Evolutionary conservation across 2,797 vertebrate species (phyloP).

Genomic region (Megaceryle alcyon): DNA sequence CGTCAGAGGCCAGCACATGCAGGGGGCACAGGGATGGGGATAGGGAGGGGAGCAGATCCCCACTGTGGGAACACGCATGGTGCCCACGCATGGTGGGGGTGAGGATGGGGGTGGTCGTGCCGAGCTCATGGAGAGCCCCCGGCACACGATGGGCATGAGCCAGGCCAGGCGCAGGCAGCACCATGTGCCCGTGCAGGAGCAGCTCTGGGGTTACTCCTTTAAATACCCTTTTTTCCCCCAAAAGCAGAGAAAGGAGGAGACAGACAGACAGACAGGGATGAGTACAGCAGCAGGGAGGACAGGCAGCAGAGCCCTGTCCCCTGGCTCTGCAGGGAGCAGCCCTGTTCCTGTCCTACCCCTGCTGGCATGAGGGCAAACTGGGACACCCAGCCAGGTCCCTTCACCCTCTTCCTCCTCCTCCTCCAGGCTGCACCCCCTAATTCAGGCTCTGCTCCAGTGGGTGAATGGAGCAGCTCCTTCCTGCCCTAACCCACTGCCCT

Average conservation of each 20-base stretch:
- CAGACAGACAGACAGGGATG: neutral
- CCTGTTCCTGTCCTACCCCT: neutral
- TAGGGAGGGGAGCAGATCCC: rapidly evolving
- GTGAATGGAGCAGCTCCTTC: neutral
- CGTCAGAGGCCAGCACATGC: neutral
- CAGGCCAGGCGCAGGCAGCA: neutral
- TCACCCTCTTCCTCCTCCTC: neutral
- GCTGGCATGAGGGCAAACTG: rapidly evolving
- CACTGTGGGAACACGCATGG: rapidly evolving
- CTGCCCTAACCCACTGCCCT: neutral
- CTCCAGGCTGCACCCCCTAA: neutral
- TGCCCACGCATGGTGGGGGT: rapidly evolving
- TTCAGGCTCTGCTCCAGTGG: neutral
- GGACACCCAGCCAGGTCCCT: neutral
- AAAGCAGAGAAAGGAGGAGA: neutral
- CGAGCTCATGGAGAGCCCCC: neutral
- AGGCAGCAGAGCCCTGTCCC: neutral
- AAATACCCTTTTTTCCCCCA: neutral
- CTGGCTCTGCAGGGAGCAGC: neutral
- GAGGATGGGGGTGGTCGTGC: neutral
- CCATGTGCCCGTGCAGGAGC: neutral
- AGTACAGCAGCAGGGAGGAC: neutral
- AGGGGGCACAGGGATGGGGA: neutral
- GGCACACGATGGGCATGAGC: rapidly evolving
- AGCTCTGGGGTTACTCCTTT: neutral